Conservation (phyloP, 1,140 invertebrate species). For the Pteromalus puparum region DNA sequence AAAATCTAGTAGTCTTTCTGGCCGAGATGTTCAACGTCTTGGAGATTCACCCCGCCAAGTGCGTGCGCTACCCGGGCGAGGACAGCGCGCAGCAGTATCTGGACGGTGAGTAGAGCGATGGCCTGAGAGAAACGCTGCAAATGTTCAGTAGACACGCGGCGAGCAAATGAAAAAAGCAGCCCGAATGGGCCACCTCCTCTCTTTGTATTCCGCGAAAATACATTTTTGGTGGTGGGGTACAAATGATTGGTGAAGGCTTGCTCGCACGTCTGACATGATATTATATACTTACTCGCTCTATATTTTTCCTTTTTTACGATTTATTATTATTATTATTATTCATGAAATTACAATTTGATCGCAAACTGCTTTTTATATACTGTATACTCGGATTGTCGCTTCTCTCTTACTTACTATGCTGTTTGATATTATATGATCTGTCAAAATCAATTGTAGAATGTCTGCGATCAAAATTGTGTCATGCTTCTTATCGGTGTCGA, state of each 20-base stretch:
- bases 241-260: conserved; percentile 65
- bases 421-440: conserved; percentile 24
- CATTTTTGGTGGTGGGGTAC: conserved; percentile 65
- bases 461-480: conserved; percentile 66
- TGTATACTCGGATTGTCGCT: neutral
- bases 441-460: conserved; percentile 47
- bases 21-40: conserved; percentile 97
- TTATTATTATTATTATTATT: conserved; percentile 50
- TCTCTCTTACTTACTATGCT: neutral
- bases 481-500: conserved; percentile 74
- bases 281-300: conserved; percentile 63
- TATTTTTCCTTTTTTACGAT: conserved; percentile 64
- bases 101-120: conserved; percentile 69
- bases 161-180: conserved; percentile 16
- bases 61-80: conserved; percentile 86
- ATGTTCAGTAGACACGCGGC: conserved; percentile 41
- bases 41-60: conserved; percentile 94
- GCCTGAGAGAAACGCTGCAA: conserved; percentile 4
- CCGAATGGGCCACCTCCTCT: conserved; percentile 45
- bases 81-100: conserved; percentile 71
- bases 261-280: conserved; percentile 58
- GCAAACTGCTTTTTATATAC: conserved; percentile 53
- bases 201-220: conserved; percentile 53
- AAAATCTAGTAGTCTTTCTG: conserved; percentile 95
- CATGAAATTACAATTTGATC: conserved; percentile 63